phyloP scores from a whole-genome alignment of 2,113 vertebrate genomes.

The Carassius carassius region DNA sequence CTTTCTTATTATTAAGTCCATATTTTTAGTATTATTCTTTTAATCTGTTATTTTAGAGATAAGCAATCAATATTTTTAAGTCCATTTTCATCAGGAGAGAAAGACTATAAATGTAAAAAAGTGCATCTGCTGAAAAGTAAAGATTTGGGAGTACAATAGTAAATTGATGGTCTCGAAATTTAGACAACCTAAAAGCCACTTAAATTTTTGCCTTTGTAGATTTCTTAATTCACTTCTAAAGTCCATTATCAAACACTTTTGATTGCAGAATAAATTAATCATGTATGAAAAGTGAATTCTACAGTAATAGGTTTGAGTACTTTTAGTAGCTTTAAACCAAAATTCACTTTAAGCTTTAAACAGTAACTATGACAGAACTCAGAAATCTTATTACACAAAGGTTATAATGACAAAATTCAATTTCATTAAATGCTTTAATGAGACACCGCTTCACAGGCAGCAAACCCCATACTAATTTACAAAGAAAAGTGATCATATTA shows the following conservation, averaged over 20 bases:
- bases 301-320: background rate
- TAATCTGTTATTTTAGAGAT: background rate
- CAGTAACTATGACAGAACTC: background rate
- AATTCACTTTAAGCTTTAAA: background rate
- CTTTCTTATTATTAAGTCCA: background rate
- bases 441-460: conserved; percentile 31
- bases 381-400: no score
- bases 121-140: background rate
- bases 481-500: background rate
- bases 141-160: background rate
- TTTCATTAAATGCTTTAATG: background rate
- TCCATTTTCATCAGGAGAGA: background rate
- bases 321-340: background rate
- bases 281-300: background rate
- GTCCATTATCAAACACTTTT: background rate
- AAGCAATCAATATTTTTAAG: background rate
- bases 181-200: background rate
- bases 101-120: background rate
- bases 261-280: background rate
- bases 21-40: no score
- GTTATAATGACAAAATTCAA: conserved; percentile 48
- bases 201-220: background rate
- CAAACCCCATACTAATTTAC: conserved; percentile 18
- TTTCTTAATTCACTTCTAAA: background rate
- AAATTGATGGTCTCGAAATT: background rate